Conservation (phyloP, 1,140 invertebrate genomes). For the Drosophila willistoni region DNA sequence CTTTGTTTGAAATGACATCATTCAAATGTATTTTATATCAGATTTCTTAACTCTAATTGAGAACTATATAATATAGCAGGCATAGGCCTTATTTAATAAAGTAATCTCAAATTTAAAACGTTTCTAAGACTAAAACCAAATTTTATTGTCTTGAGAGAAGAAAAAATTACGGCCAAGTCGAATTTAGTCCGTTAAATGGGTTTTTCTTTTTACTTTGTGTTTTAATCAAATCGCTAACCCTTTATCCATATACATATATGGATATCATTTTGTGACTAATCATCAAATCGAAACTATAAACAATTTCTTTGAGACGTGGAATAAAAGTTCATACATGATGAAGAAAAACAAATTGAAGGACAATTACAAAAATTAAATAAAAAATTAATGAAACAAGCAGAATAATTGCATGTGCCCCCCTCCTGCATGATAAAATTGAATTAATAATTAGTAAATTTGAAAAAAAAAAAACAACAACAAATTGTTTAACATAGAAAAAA, state of each 20-base stretch:
- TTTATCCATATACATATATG: conserved; percentile 5
- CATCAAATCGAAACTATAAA: conserved; percentile 10
- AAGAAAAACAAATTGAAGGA: neutral
- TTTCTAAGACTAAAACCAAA: too few species aligned
- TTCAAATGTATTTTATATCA: too few species aligned
- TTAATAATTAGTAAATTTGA: neutral
- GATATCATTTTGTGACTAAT: conserved; percentile 63
- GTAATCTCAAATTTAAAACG: too few species aligned
- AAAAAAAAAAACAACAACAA: conserved; percentile 31
- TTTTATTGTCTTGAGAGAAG: neutral
- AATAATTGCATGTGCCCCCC: conserved; percentile 47
- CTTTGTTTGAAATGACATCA: too few species aligned
- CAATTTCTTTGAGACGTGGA: conserved; percentile 42
- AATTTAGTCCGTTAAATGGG: neutral
- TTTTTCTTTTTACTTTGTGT: conserved; percentile 31
- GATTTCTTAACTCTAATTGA: too few species aligned
- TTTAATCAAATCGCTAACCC: conserved; percentile 25
- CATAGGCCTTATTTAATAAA: too few species aligned
- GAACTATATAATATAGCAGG: too few species aligned
- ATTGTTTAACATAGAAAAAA: conserved; percentile 41
- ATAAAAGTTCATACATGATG: conserved; percentile 1
- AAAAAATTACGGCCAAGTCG: neutral
- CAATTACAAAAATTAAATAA: conserved; percentile 48
- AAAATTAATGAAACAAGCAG: conserved; percentile 41
- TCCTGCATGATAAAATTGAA: conserved; percentile 14